Percentiles rank a stretch among this genome's conserved stretches.
Evolutionary conservation across 2,113 vertebrate species (phyloP).

Genomic region (Notothenia rossii): DNA sequence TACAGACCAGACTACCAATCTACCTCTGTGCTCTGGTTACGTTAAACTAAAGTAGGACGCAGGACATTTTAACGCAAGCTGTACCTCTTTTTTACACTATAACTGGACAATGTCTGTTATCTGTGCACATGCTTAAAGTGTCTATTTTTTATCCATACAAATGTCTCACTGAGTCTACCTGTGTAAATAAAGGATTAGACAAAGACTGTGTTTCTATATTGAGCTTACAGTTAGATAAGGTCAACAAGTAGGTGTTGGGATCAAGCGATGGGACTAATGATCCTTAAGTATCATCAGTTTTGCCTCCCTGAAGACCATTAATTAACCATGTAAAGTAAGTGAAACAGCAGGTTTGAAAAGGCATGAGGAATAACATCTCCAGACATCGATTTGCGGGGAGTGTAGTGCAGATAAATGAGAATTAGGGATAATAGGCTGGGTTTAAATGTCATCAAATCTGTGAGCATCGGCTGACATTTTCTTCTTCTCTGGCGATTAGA

Average conservation of each 20-base stretch:
- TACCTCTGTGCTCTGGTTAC: too few relatives aligned
- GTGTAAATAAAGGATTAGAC: too few relatives aligned
- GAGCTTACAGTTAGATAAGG: constrained; percentile 29
- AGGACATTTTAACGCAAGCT: too few relatives aligned
- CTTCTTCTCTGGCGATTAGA: constrained; percentile 61
- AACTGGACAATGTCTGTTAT: too few relatives aligned
- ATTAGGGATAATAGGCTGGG: constrained; percentile 43
- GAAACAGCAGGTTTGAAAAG: constrained; percentile 30
- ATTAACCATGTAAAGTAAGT: neutral
- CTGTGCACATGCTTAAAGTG: too few relatives aligned
- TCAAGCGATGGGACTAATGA: neutral
- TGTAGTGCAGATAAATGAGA: constrained; percentile 52
- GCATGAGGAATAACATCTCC: neutral
- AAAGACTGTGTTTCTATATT: constrained; percentile 4
- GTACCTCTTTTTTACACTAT: too few relatives aligned
- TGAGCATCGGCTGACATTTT: constrained; percentile 68
- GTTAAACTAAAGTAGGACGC: too few relatives aligned
- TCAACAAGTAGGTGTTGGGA: neutral
- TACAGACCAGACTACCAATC: constrained; percentile 6
- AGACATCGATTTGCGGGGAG: constrained; percentile 24
- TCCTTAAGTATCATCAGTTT: neutral
- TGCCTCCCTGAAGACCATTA: neutral
- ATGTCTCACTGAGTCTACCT: too few relatives aligned
- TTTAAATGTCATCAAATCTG: constrained; percentile 77
- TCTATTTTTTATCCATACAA: too few relatives aligned